Percentiles rank a stretch among this genome's conserved stretches.
Conservation (phyloP, 1,140 invertebrate genomes). For the Drosophila hydei region DNA sequence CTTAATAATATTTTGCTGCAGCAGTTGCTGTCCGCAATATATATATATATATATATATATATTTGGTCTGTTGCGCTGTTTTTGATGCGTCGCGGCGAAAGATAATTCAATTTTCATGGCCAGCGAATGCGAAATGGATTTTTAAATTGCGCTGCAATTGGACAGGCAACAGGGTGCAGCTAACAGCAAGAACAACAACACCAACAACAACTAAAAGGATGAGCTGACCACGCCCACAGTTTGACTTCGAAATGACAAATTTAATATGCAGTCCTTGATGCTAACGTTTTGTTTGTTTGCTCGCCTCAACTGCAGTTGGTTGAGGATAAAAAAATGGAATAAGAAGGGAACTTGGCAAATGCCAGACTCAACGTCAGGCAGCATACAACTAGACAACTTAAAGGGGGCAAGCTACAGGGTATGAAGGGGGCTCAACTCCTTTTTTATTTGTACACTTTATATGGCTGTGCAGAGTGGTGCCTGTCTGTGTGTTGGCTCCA, state of each 20-base stretch:
- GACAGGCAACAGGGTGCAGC: conserved; percentile 27
- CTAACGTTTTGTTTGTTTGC: conserved; percentile 59
- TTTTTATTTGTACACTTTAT: conserved; percentile 67
- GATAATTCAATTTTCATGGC: conserved; percentile 44
- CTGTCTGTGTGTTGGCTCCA: conserved; percentile 27
- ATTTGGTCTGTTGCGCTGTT: background rate
- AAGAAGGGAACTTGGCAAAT: conserved; percentile 54
- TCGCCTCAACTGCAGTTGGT: conserved; percentile 53
- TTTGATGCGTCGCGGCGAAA: background rate
- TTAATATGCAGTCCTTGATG: conserved; percentile 69
- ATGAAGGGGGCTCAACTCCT: conserved; percentile 25
- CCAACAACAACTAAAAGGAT: conserved; percentile 7
- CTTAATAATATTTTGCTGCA: conserved; percentile 19
- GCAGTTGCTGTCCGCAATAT: background rate
- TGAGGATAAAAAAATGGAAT: conserved; percentile 34
- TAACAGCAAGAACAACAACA: too few species aligned
- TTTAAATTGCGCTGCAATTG: conserved; percentile 45
- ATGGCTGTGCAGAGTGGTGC: conserved; percentile 20
- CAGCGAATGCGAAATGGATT: conserved; percentile 36
- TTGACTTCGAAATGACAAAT: conserved; percentile 70
- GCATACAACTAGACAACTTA: conserved; percentile 51
- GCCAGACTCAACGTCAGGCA: conserved; percentile 55
- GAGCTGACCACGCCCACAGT: conserved; percentile 23
- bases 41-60: conserved; percentile 3
- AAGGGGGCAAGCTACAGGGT: background rate